Conservation (phyloP, 2,888 invertebrate species). For the Helobdella robusta region DNA sequence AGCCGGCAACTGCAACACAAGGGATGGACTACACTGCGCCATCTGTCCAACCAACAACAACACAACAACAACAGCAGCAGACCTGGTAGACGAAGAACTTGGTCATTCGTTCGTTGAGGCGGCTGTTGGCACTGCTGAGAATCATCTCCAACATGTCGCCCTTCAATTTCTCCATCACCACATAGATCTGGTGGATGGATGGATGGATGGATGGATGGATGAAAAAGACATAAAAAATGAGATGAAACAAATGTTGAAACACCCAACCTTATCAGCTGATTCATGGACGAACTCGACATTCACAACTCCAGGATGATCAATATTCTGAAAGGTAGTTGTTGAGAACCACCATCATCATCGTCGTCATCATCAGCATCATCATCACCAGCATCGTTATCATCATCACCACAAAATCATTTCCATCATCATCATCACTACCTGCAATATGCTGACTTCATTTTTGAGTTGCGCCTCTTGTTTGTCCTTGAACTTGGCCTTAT, state of each 20-base stretch:
- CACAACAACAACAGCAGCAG: too few species aligned
- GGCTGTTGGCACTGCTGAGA: slow-evolving; percentile 78
- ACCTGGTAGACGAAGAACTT: slow-evolving; percentile 94
- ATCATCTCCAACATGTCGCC: slow-evolving; percentile 99
- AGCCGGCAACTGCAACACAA: too few species aligned
- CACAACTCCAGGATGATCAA: slow-evolving; percentile 57
- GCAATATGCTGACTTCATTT: slow-evolving; percentile 94
- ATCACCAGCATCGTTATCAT: slow-evolving; percentile 54
- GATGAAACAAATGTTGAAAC: not conserved
- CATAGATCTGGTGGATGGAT: slow-evolving; percentile 94
- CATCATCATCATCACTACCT: slow-evolving; percentile 50
- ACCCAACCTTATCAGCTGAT: slow-evolving; percentile 65
- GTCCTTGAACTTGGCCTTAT: slow-evolving; percentile 92
- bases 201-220: too few species aligned
- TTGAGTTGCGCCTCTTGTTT: slow-evolving; percentile 97
- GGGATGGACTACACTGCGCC: too few species aligned
- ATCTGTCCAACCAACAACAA: too few species aligned
- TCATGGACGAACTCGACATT: slow-evolving; percentile 97
- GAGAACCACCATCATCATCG: not conserved
- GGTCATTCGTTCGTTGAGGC: slow-evolving; percentile 87
- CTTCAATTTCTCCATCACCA: slow-evolving; percentile 97
- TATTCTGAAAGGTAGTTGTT: slow-evolving; percentile 45
- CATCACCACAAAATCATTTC: too few species aligned
- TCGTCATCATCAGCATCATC: not conserved
- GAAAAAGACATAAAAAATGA: too few species aligned